Conservation (phyloP, 2,888 invertebrate genomes). For the Alentia gelatinosa region DNA sequence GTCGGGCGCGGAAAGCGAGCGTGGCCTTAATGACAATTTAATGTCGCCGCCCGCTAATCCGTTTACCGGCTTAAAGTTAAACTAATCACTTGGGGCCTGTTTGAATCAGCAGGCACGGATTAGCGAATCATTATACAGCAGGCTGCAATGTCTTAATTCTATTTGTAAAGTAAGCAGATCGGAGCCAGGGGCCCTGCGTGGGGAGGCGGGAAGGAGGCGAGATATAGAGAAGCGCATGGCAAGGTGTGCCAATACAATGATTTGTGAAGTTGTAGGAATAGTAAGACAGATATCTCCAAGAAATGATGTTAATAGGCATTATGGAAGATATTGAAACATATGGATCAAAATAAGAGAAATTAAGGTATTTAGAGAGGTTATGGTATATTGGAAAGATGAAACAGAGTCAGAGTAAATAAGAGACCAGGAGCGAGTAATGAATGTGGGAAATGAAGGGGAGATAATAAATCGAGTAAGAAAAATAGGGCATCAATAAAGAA, state of each 20-base stretch:
- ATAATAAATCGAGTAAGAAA: no score
- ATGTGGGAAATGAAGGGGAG: no score
- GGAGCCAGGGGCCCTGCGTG: neutral
- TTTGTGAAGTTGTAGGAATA: neutral
- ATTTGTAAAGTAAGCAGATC: conserved; percentile 19
- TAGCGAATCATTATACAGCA: conserved; percentile 17
- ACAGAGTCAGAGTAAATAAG: no score
- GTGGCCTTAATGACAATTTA: conserved; percentile 14
- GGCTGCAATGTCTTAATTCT: conserved; percentile 14
- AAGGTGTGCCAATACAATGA: neutral
- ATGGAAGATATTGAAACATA: no score
- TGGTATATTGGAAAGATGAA: no score
- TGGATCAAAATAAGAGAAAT: no score
- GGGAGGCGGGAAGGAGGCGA: neutral
- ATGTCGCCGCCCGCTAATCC: neutral
- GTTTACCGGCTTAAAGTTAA: conserved; percentile 15
- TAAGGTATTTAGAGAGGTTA: no score
- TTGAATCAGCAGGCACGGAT: conserved; percentile 15
- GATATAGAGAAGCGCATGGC: neutral
- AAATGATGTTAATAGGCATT: no score
- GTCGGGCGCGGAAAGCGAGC: neutral
- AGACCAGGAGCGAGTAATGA: no score
- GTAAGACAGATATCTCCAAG: no score
- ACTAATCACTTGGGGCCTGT: neutral
- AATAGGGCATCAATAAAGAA: no score